Percentiles rank a stretch among this genome's conserved stretches.
These are phyloP conservation scores for Drosophila novamexicana DNA, from an alignment of 1,140 invertebrate species.

Conservation along the genomic window DNA sequence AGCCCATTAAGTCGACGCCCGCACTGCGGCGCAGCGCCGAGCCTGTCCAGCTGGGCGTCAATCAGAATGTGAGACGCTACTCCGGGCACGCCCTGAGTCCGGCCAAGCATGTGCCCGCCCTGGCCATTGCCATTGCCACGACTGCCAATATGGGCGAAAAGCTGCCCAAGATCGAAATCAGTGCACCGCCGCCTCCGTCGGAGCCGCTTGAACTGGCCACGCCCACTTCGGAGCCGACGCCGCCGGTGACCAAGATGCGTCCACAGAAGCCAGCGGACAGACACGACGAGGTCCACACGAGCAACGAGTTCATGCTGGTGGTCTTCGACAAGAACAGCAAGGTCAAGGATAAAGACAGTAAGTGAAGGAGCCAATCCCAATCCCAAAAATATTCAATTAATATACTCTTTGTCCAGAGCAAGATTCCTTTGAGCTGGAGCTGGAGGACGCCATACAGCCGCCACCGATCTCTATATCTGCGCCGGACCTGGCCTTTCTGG, in stretches of 20 bases:
- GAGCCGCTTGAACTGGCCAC: conserved; percentile 16
- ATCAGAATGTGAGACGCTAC: conserved; percentile 72
- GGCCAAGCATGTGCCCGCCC: conserved; percentile 68
- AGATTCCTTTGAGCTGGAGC: conserved; percentile 87
- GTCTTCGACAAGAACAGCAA: conserved; percentile 87
- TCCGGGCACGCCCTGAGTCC: conserved; percentile 70
- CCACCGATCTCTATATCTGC: conserved; percentile 92
- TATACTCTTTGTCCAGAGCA: conserved; percentile 76
- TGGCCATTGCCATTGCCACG: conserved; percentile 75
- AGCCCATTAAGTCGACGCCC: conserved; percentile 67
- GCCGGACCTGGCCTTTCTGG: conserved; percentile 88
- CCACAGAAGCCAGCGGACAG: conserved; percentile 60
- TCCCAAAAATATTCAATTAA: not conserved
- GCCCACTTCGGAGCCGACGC: conserved; percentile 31
- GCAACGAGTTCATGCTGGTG: conserved; percentile 92
- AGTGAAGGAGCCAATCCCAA: conserved; percentile 25
- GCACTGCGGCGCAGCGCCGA: conserved; percentile 74
- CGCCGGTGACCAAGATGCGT: conserved; percentile 33
- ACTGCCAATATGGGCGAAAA: conserved; percentile 51
- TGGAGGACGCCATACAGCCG: conserved; percentile 88
- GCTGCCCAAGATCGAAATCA: conserved; percentile 77
- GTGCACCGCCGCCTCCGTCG: conserved; percentile 61
- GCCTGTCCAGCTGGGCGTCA: conserved; percentile 72
- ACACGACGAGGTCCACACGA: conserved; percentile 83
- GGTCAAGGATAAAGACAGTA: conserved; percentile 85